These are phyloP conservation scores for Orius insidiosus DNA, from an alignment of 1,140 invertebrate species.

Conservation along the genomic window DNA sequence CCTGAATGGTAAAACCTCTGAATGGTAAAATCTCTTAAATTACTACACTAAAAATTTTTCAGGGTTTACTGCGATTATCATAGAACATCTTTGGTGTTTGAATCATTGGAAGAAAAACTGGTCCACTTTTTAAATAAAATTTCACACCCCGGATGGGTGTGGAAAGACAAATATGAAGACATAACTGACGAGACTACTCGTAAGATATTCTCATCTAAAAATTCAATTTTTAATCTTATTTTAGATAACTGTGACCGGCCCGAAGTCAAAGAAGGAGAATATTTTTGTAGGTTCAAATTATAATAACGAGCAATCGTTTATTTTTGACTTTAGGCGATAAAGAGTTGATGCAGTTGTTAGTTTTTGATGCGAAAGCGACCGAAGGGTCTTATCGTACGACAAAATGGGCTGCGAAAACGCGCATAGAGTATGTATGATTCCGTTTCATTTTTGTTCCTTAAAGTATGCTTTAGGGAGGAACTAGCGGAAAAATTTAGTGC, in stretches of 20 bases:
- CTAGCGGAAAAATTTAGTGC: slow-evolving; percentile 46
- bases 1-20: slow-evolving; percentile 53
- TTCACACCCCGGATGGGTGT: slow-evolving; percentile 34
- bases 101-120: slow-evolving; percentile 51
- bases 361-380: slow-evolving; percentile 74
- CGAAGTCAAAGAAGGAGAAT: slow-evolving; percentile 44
- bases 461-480: slow-evolving; percentile 16
- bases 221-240: slow-evolving; percentile 10
- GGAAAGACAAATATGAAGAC: slow-evolving; percentile 23
- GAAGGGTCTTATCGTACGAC: slow-evolving; percentile 42
- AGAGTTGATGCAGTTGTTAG: slow-evolving; percentile 63
- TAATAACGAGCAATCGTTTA: background rate
- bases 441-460: no score
- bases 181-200: background rate
- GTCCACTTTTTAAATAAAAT: slow-evolving; percentile 52
- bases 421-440: slow-evolving; percentile 27
- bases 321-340: slow-evolving; percentile 39
- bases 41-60: no score
- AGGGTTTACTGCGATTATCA: slow-evolving; percentile 78
- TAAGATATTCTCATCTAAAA: slow-evolving; percentile 5
- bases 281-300: slow-evolving; percentile 37
- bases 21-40: slow-evolving; percentile 4
- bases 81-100: slow-evolving; percentile 40
- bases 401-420: slow-evolving; percentile 34
- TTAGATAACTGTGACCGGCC: slow-evolving; percentile 42